These are phyloP conservation scores for Campylomormyrus tamandua DNA, from an alignment of 2,113 vertebrate species.

Conservation along the genomic window DNA sequence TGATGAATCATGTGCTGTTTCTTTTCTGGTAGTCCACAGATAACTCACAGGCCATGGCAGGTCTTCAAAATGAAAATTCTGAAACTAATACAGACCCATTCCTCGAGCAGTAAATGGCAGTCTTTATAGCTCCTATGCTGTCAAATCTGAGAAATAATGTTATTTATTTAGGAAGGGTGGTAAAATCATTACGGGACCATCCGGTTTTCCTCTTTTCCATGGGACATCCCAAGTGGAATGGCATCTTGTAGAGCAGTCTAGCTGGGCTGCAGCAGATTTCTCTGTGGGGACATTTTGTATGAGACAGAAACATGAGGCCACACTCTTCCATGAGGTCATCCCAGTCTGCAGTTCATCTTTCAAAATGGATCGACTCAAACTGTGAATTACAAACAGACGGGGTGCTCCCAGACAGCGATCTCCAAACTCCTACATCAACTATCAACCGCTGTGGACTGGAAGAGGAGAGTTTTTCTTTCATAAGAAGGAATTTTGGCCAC, in stretches of 20 bases:
- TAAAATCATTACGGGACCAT: slow-evolving; percentile 25
- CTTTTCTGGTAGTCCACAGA: background rate
- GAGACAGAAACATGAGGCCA: background rate
- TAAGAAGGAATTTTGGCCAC: background rate
- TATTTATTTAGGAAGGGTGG: slow-evolving; percentile 20
- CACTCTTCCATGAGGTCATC: background rate
- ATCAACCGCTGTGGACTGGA: background rate
- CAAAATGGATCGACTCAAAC: background rate
- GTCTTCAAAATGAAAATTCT: background rate
- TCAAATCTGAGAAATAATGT: background rate
- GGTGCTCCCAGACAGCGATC: background rate
- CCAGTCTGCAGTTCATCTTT: background rate
- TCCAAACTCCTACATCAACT: background rate
- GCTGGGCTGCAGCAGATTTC: background rate
- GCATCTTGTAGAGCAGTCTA: slow-evolving; percentile 11
- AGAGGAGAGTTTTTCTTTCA: background rate
- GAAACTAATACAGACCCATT: background rate
- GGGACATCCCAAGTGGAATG: background rate
- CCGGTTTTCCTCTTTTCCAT: background rate
- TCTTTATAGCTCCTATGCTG: background rate
- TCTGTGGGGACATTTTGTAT: slow-evolving; percentile 8
- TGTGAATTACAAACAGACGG: background rate
- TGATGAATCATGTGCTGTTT: background rate
- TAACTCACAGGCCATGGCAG: background rate
- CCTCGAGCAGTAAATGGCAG: background rate